A percentile compares a stretch with the other conserved stretches of the same genome.
Evolutionary conservation across 2,113 vertebrate species (phyloP).

Genomic region (Vicugna pacos): DNA sequence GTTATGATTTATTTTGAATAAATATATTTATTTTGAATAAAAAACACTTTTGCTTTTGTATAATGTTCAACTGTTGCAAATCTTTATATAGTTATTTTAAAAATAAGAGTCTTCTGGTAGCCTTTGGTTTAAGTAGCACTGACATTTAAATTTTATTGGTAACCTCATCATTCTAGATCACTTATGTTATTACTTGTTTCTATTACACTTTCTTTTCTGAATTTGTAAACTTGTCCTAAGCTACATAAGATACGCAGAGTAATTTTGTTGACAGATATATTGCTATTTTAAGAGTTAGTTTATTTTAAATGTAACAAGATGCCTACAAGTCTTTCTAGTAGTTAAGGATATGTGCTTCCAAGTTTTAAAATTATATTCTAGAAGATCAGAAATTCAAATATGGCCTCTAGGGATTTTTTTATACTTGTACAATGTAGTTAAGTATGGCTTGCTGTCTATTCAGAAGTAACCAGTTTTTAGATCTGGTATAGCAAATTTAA

Average conservation of each 20-base stretch:
- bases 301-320: constrained; percentile 22
- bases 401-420: not conserved
- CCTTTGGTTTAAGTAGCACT: constrained; percentile 13
- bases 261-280: not conserved
- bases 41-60: not conserved
- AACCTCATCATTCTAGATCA: not conserved
- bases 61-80: not conserved
- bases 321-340: not conserved
- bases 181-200: not conserved
- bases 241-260: not conserved
- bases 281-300: not conserved
- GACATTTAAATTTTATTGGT: constrained; percentile 14
- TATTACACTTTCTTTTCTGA: not conserved
- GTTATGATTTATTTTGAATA: not conserved
- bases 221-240: constrained; percentile 19
- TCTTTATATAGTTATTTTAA: not conserved
- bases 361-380: not conserved
- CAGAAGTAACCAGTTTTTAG: not conserved
- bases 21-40: too few relatives aligned
- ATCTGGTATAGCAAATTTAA: not conserved
- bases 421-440: not conserved
- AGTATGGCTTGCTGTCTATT: not conserved
- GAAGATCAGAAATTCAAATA: constrained; percentile 21
- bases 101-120: not conserved
- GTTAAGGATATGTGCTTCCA: not conserved